Conservation (phyloP, 2,797 vertebrate species). For the Ctenosaura bakeri region DNA sequence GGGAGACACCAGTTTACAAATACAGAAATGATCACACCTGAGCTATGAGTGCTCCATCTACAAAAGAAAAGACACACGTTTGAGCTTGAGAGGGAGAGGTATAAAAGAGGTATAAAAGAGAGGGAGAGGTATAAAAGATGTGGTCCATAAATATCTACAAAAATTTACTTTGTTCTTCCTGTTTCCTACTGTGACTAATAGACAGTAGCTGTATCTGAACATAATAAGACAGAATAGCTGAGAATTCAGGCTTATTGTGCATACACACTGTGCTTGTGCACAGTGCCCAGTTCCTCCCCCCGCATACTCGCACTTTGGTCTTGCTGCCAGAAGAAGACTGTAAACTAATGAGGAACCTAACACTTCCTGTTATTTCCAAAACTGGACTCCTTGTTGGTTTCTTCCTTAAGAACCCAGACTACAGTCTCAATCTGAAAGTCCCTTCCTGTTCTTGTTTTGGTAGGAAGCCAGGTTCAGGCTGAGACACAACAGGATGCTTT, state of each 20-base stretch:
- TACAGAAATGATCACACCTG: background rate
- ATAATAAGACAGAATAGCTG: background rate
- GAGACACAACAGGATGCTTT: too few relatives aligned
- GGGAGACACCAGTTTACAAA: background rate
- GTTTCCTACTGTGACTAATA: background rate
- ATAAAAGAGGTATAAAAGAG: background rate
- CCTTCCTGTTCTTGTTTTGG: background rate
- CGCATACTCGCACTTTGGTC: too few relatives aligned
- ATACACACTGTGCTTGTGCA: too few relatives aligned
- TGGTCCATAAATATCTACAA: background rate
- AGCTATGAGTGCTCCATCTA: background rate
- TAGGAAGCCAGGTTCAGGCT: too few relatives aligned
- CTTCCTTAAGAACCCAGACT: background rate
- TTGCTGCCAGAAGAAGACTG: too few relatives aligned
- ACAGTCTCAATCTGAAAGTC: background rate
- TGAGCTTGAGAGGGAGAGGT: background rate
- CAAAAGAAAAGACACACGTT: background rate
- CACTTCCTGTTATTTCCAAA: background rate
- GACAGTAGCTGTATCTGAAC: background rate
- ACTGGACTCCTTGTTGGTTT: background rate
- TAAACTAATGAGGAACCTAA: too few relatives aligned
- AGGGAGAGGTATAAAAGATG: background rate
- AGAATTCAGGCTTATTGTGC: background rate
- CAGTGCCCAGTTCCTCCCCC: too few relatives aligned
- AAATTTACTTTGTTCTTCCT: background rate